Evolutionary conservation across 2,888 invertebrate genomes (phyloP).

Genomic region (Pinctada fucata): DNA sequence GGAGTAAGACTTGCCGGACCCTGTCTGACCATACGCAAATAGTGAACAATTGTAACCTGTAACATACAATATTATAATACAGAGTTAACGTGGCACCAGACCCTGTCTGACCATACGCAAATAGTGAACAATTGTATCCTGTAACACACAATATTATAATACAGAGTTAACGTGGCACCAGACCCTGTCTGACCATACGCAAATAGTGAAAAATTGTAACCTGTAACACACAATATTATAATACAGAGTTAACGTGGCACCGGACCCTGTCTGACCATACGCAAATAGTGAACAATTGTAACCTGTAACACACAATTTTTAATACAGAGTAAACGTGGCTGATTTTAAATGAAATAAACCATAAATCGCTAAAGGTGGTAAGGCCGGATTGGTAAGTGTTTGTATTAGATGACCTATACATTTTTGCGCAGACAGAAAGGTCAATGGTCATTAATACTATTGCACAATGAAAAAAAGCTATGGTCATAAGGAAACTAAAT

Average conservation of each 20-base stretch:
- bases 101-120: constrained; percentile 78
- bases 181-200: constrained; percentile 78
- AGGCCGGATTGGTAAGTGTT: no score
- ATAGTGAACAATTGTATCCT: constrained; percentile 77
- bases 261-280: constrained; percentile 77
- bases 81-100: constrained; percentile 62
- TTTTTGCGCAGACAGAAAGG: no score
- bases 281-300: constrained; percentile 78
- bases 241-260: constrained; percentile 39
- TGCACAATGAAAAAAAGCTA: no score
- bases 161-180: constrained; percentile 50
- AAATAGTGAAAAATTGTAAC: constrained; percentile 77
- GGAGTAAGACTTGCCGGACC: constrained; percentile 77
- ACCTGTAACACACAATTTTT: constrained; percentile 58
- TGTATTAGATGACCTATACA: no score
- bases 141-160: constrained; percentile 30
- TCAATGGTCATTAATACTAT: no score
- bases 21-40: constrained; percentile 78
- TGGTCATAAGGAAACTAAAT: no score
- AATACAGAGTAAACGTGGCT: background rate
- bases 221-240: constrained; percentile 52
- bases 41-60: constrained; percentile 77
- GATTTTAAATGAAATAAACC: no score
- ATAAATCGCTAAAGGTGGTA: no score
- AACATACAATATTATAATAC: constrained; percentile 28